phyloP scores from a whole-genome alignment of 2,797 vertebrate species.

The Chromobotia macracanthus region DNA sequence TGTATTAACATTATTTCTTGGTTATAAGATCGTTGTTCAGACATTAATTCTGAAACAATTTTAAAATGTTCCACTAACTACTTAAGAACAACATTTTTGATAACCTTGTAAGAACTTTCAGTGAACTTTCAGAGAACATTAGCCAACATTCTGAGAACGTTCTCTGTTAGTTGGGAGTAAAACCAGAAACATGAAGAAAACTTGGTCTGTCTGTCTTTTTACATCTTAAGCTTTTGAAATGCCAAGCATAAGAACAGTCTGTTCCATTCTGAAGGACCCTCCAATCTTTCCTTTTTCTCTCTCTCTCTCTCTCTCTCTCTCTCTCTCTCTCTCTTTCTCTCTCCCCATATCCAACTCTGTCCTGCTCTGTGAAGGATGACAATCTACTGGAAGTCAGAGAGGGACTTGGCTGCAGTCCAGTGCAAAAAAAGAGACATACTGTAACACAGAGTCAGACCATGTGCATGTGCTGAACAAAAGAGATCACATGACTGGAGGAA shows the following conservation, averaged over 20 bases:
- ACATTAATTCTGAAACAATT: too few species aligned
- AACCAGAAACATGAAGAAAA: neutral
- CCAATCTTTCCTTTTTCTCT: neutral
- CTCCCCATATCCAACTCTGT: constrained; percentile 4
- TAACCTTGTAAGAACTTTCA: too few species aligned
- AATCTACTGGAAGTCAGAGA: constrained; percentile 42
- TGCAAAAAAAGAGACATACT: constrained; percentile 38
- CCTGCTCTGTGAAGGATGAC: constrained; percentile 48
- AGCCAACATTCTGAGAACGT: too few species aligned
- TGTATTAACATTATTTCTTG: too few species aligned
- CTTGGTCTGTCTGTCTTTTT: constrained; percentile 3
- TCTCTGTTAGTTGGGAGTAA: neutral
- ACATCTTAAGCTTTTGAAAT: constrained; percentile 29
- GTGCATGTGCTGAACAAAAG: constrained; percentile 32
- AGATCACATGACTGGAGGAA: constrained; percentile 3
- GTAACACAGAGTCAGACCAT: constrained; percentile 30
- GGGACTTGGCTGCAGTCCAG: constrained; percentile 36
- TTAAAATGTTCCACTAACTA: too few species aligned
- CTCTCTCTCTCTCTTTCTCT: constrained; percentile 21
- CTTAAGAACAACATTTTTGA: too few species aligned
- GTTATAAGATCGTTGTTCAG: too few species aligned
- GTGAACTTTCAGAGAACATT: too few species aligned
- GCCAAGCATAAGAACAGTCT: constrained; percentile 56
- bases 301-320: constrained; percentile 27
- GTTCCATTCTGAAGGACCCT: constrained; percentile 54